Base-by-base conservation (phyloP, 2,797 vertebrate genomes). In the Falco concolor region DNA sequence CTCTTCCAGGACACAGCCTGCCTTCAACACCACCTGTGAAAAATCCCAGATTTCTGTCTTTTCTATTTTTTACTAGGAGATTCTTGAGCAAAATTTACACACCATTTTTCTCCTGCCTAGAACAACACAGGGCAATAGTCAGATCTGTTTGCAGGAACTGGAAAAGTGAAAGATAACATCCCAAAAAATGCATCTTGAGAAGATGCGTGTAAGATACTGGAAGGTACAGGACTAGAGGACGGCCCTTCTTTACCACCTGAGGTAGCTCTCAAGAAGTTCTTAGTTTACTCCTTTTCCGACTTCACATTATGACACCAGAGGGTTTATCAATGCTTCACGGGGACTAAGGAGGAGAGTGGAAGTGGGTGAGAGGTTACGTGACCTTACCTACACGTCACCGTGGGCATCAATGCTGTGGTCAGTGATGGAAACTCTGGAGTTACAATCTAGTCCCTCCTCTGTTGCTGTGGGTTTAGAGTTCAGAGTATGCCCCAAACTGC, bases 41-140 rank as follows among this genome's bases (percentile, higher is more conserved):
- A 36, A 30, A 40, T 5, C 5, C 6, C 2, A 2, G 0, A 0
- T 10, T 12, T 17, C 15, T 30, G 1, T 15, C 8, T 36, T 6
- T 6, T 12, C 23, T 25, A 6, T 57, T 22, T 61, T 8, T 1
- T 22, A 8, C 36, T 16, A 2, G 1, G 15, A 65, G 68, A 77
- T 44, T 77, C 52, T 59, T n/a, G 28, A 86, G 65, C 42, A 84
- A 56, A 80, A 10, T 47, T 80, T 42, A 72, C 45, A 40, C 53
- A 75, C n/a, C 1, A 0, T 49, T 91, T 86, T 86, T 38, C 38
- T 75, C 68, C 44, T 78, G 34, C 59, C 53, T 21, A 27, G 25
- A 72, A 42, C 36, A 50, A 4, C 24, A 22, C 6, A 14, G 61
- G 42, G 45, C 17, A 24, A 3, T 30, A 63, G 32, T 72, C 44